A percentile compares a stretch with the other conserved stretches of the same genome.
These are phyloP conservation scores for Garrulus glandarius DNA, from an alignment of 2,797 vertebrate species.

Conservation along the genomic window DNA sequence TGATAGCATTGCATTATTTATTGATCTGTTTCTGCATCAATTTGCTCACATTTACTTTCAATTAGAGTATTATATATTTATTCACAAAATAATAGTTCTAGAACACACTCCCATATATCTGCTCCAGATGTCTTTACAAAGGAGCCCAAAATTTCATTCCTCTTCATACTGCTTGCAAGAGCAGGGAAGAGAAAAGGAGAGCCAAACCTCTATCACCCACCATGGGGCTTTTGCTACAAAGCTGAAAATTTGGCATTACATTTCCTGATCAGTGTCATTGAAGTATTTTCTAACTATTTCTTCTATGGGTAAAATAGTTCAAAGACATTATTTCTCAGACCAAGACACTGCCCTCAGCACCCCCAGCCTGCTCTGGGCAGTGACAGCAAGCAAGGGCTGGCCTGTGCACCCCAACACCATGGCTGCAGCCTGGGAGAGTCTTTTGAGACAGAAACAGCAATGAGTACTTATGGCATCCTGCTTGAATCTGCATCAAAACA, in stretches of 20 bases:
- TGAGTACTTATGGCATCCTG: neutral
- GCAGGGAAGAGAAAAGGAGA: neutral
- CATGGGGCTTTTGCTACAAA: neutral
- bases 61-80: neutral
- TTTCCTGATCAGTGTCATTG: neutral
- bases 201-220: rapidly evolving
- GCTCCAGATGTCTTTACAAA: neutral
- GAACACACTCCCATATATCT: neutral
- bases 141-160: neutral
- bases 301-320: neutral
- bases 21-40: neutral
- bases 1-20: neutral
- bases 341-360: neutral
- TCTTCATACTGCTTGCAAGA: neutral
- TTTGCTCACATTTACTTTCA: neutral
- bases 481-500: neutral
- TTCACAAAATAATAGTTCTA: neutral
- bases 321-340: neutral
- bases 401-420: neutral
- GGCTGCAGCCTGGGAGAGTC: neutral
- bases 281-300: neutral
- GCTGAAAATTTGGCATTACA: neutral
- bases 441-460: neutral
- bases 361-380: neutral
- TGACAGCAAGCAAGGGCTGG: neutral